Percentiles rank a stretch among this genome's conserved stretches.
Conservation (phyloP, 2,113 vertebrate genomes). For the Myrmecophaga tridactyla region DNA sequence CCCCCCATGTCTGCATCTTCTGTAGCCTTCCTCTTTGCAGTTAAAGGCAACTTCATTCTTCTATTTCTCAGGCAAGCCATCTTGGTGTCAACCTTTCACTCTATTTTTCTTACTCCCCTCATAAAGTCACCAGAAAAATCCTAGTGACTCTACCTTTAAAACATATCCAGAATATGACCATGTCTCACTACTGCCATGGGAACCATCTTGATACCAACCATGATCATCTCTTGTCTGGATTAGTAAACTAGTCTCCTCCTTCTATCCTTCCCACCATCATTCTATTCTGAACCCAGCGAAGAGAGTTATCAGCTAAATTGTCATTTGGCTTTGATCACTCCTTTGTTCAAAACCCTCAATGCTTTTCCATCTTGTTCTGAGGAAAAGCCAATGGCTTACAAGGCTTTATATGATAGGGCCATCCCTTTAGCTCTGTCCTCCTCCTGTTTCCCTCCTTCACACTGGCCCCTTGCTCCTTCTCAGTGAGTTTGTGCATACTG, state of each 20-base stretch:
- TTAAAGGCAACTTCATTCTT: neutral
- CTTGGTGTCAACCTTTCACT: neutral
- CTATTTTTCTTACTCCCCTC: neutral
- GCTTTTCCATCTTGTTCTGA: neutral
- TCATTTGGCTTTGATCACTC: neutral
- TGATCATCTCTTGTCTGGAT: neutral
- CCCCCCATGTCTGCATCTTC: neutral
- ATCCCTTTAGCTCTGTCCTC: neutral
- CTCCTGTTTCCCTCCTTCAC: neutral
- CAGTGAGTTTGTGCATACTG: neutral
- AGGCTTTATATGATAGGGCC: neutral
- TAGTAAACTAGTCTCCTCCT: neutral
- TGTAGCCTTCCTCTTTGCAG: neutral
- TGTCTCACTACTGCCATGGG: neutral
- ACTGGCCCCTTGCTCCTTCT: neutral
- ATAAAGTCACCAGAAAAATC: neutral
- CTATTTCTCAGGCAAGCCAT: neutral
- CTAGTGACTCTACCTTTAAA: neutral
- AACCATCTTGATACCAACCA: neutral
- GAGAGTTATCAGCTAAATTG: neutral
- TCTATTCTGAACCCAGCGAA: neutral
- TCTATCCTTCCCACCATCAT: neutral
- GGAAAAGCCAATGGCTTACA: neutral
- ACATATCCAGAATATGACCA: neutral
- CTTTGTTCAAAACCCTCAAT: neutral